Percentiles rank a stretch among this genome's conserved stretches.
These are phyloP conservation scores for Mugil cephalus DNA, from an alignment of 2,113 vertebrate genomes.

Conservation along the genomic window DNA sequence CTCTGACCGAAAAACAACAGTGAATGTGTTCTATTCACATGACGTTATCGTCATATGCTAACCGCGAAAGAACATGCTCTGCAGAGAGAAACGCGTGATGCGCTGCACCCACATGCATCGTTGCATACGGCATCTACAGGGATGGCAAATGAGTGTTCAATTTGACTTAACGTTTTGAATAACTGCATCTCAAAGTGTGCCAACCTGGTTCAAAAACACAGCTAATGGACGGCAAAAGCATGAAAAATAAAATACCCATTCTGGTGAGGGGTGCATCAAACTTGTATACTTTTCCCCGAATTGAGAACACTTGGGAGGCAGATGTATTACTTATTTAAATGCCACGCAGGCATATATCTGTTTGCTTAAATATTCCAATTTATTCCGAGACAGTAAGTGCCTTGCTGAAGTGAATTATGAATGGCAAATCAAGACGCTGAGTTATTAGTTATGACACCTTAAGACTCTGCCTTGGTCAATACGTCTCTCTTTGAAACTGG, in stretches of 20 bases:
- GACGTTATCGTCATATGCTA: slow-evolving; percentile 17
- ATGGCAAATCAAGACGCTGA: slow-evolving; percentile 81
- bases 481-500: slow-evolving; percentile 57
- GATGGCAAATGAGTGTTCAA: slow-evolving; percentile 60
- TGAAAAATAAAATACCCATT: slow-evolving; percentile 77
- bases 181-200: slow-evolving; percentile 69
- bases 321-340: slow-evolving; percentile 83
- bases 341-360: slow-evolving; percentile 81
- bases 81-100: slow-evolving; percentile 27
- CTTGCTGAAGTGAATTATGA: slow-evolving; percentile 83
- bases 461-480: slow-evolving; percentile 67
- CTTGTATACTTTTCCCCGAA: slow-evolving; percentile 72
- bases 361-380: slow-evolving; percentile 86
- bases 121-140: slow-evolving; percentile 45
- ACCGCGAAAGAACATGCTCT: slow-evolving; percentile 15
- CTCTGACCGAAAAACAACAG: slow-evolving; percentile 5
- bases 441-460: slow-evolving; percentile 84
- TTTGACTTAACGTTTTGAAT: slow-evolving; percentile 71
- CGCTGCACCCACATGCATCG: slow-evolving; percentile 46
- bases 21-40: background rate
- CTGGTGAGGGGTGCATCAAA: slow-evolving; percentile 73
- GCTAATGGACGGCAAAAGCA: slow-evolving; percentile 78
- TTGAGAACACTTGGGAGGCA: slow-evolving; percentile 73
- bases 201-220: slow-evolving; percentile 72
- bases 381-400: slow-evolving; percentile 84